Evolutionary conservation across 2,888 invertebrate species (phyloP).

Genomic region (Trissolcus japonicus): DNA sequence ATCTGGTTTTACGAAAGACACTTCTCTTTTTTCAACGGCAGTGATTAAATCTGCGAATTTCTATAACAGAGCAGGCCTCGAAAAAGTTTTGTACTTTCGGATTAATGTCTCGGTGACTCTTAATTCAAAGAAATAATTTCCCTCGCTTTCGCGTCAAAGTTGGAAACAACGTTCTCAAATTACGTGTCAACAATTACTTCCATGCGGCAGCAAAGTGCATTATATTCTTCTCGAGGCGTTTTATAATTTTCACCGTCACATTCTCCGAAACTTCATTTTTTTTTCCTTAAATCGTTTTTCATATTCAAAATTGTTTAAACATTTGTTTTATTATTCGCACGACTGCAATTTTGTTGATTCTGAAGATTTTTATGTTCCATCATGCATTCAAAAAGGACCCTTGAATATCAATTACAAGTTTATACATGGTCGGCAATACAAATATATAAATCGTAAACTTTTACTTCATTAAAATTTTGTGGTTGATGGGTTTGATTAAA

Average conservation of each 20-base stretch:
- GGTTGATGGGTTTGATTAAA: conserved; percentile 30
- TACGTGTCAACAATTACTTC: conserved; percentile 21
- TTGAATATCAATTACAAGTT: conserved; percentile 39
- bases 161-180: conserved; percentile 38
- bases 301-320: not conserved
- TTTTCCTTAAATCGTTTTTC: not conserved
- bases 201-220: conserved; percentile 8
- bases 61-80: conserved; percentile 4
- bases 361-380: not conserved
- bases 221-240: conserved; percentile 19
- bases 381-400: not conserved
- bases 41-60: conserved; percentile 22
- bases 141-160: conserved; percentile 9
- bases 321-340: not conserved
- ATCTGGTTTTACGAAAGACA: no score
- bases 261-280: not conserved
- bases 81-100: conserved; percentile 23
- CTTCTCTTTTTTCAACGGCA: not conserved
- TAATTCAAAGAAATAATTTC: conserved; percentile 40
- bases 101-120: conserved; percentile 11
- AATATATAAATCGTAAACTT: conserved; percentile 26
- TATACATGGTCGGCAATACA: conserved; percentile 24
- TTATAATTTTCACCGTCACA: conserved; percentile 20
- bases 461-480: conserved; percentile 45
- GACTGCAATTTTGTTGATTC: no score